These are phyloP conservation scores for Choloepus didactylus DNA, from an alignment of 2,797 vertebrate genomes.

Conservation along the genomic window DNA sequence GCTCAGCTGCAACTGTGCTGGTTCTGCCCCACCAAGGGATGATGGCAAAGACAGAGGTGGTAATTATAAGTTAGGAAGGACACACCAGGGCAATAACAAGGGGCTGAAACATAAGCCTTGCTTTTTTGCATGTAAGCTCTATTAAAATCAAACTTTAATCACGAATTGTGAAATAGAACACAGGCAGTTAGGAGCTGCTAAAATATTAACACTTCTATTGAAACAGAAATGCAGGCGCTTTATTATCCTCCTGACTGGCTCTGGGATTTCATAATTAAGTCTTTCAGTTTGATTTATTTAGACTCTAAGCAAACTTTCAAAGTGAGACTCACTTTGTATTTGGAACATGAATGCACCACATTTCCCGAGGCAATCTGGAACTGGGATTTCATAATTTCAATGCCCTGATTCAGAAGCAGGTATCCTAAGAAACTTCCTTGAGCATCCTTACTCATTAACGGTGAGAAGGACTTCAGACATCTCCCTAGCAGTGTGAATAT, in stretches of 20 bases:
- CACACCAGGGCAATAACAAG: neutral
- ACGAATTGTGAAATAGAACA: constrained; percentile 70
- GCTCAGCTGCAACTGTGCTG: neutral
- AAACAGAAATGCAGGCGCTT: constrained; percentile 73
- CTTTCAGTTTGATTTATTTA: constrained; percentile 82
- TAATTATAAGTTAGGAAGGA: constrained; percentile 44
- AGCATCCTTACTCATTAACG: constrained; percentile 66
- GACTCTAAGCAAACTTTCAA: constrained; percentile 79
- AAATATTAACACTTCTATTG: constrained; percentile 81
- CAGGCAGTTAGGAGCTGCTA: constrained; percentile 70
- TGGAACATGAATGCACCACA: constrained; percentile 56
- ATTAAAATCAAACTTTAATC: constrained; percentile 80
- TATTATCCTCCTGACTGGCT: constrained; percentile 71
- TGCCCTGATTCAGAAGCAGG: constrained; percentile 9
- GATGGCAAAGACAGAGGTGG: neutral
- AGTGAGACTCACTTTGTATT: constrained; percentile 78
- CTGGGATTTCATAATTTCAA: constrained; percentile 44
- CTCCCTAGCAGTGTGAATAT: constrained; percentile 38
- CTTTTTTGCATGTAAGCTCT: constrained; percentile 4
- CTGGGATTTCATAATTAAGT: constrained; percentile 81
- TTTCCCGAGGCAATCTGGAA: constrained; percentile 63
- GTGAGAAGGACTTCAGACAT: constrained; percentile 60
- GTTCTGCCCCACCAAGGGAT: neutral
- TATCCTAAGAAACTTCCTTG: constrained; percentile 63
- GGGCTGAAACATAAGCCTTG: neutral